phyloP scores from a whole-genome alignment of 2,113 vertebrate genomes.

The Anolis sagrei region DNA sequence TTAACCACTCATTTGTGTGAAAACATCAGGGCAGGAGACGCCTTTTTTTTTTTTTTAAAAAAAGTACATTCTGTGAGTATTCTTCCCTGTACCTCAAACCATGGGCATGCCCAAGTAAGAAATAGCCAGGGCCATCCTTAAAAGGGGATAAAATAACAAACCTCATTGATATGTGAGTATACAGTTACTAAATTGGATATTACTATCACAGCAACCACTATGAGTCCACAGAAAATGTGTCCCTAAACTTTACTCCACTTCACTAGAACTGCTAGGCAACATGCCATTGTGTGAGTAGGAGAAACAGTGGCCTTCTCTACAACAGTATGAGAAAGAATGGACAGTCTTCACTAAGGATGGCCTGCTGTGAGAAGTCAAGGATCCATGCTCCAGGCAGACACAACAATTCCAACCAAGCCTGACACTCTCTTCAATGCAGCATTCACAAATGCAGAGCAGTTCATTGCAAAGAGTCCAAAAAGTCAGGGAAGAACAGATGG shows the following conservation, averaged over 20 bases:
- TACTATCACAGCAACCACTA: not conserved
- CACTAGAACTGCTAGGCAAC: not conserved
- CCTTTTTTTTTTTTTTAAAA: not conserved
- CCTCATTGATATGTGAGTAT: not conserved
- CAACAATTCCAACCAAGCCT: not conserved
- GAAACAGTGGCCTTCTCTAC: not conserved
- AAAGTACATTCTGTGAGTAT: not conserved
- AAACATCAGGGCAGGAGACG: not conserved
- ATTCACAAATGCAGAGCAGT: not conserved
- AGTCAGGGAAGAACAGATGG: not conserved
- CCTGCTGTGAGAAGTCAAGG: not conserved
- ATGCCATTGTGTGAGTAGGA: not conserved
- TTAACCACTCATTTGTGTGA: not conserved
- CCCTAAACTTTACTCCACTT: not conserved
- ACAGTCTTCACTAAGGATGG: not conserved
- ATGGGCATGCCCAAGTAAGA: not conserved
- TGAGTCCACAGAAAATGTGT: not conserved
- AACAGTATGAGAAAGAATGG: not conserved
- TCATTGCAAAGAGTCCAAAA: rapidly evolving
- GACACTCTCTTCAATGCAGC: not conserved
- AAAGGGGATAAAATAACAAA: not conserved
- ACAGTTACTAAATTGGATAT: not conserved
- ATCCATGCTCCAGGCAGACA: not conserved
- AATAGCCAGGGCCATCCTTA: not conserved
- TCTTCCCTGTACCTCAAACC: not conserved